A percentile compares a stretch with the other conserved stretches of the same genome.
These are phyloP conservation scores for Watsonalla cultraria DNA, from an alignment of 2,888 invertebrate species.

Conservation along the genomic window DNA sequence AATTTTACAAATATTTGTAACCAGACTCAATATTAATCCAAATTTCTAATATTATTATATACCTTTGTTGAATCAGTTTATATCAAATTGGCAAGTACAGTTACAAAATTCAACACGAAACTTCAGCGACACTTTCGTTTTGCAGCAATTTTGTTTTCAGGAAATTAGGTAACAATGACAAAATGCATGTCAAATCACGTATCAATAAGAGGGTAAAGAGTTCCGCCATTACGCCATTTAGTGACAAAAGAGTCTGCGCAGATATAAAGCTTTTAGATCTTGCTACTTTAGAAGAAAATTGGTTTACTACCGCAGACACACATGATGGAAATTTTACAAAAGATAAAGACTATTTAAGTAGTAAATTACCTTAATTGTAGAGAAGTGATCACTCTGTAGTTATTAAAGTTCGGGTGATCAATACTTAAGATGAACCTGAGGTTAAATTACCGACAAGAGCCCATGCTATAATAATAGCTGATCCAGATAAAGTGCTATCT, in stretches of 20 bases:
- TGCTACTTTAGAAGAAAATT: no score
- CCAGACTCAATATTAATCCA: no score
- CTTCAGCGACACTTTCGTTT: neutral
- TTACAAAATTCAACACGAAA: neutral
- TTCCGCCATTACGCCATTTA: neutral
- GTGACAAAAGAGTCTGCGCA: neutral
- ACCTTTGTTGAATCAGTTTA: neutral
- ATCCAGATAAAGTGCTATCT: constrained; percentile 19
- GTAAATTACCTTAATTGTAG: no score
- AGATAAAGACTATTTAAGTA: no score
- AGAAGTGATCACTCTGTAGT: no score
- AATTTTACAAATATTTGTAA: no score
- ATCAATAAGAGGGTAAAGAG: neutral
- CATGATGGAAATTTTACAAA: no score
- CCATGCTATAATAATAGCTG: constrained; percentile 5
- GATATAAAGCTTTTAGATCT: no score
- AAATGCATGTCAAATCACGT: neutral
- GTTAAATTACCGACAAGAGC: neutral
- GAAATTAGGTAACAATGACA: neutral
- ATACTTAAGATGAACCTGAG: neutral
- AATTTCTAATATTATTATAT: no score
- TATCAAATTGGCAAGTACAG: neutral
- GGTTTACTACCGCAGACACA: no score
- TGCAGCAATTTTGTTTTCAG: neutral
- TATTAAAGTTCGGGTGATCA: neutral